Percentiles rank a stretch among this genome's conserved stretches.
These are phyloP conservation scores for Thera obeliscata DNA, from an alignment of 2,888 invertebrate genomes.

Conservation along the genomic window DNA sequence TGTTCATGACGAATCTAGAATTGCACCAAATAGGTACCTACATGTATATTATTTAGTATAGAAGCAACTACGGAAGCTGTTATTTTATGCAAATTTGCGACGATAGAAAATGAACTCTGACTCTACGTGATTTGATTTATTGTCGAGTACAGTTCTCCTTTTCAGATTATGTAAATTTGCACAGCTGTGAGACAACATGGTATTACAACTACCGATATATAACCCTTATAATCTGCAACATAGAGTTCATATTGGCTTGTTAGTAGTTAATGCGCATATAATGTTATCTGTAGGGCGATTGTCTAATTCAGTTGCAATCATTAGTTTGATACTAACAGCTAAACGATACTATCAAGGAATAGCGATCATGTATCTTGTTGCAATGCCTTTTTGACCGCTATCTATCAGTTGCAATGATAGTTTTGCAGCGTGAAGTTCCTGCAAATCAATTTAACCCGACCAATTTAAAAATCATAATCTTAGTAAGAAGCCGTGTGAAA, in stretches of 20 bases:
- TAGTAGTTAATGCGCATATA: constrained; percentile 59
- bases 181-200: constrained; percentile 63
- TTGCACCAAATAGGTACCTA: constrained; percentile 20
- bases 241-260: constrained; percentile 50
- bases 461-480: too few relatives aligned
- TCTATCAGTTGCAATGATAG: too few relatives aligned
- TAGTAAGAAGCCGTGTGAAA: too few relatives aligned
- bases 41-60: constrained; percentile 20
- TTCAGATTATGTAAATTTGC: constrained; percentile 70
- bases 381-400: too few relatives aligned
- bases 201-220: constrained; percentile 38
- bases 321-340: too few relatives aligned
- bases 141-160: constrained; percentile 46
- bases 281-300: too few relatives aligned
- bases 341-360: too few relatives aligned
- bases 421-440: too few relatives aligned
- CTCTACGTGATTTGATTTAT: constrained; percentile 46
- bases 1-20: constrained; percentile 37
- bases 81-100: constrained; percentile 42
- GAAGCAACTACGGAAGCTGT: constrained; percentile 55
- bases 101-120: constrained; percentile 48
- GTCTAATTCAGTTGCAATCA: too few relatives aligned
- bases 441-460: too few relatives aligned
- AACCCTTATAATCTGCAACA: constrained; percentile 39
- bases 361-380: too few relatives aligned